phyloP scores from a whole-genome alignment of 2,113 vertebrate species.

The Epinephelus cyanopodus region DNA sequence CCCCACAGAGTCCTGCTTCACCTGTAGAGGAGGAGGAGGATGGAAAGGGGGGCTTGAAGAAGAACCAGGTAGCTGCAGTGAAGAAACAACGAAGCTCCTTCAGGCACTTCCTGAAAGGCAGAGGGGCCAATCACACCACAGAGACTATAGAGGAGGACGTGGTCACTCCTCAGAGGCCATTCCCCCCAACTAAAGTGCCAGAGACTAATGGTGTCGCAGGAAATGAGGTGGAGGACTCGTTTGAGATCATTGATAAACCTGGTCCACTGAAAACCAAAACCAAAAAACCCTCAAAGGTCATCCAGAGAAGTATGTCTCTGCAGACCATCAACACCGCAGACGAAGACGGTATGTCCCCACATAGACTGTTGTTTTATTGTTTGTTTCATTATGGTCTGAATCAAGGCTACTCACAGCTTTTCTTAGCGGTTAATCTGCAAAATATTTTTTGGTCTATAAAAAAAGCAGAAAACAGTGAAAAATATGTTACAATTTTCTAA shows the following conservation, averaged over 20 bases:
- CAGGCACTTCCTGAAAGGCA: constrained; percentile 78
- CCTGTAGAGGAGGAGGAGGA: constrained; percentile 53
- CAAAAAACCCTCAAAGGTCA: constrained; percentile 74
- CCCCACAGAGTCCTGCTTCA: constrained; percentile 14
- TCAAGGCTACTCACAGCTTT: background rate
- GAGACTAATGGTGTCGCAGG: constrained; percentile 26
- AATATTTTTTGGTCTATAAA: too few relatives aligned
- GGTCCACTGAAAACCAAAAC: constrained; percentile 58
- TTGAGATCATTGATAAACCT: constrained; percentile 75
- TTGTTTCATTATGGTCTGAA: background rate
- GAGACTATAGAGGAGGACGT: constrained; percentile 62
- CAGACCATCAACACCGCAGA: constrained; percentile 75
- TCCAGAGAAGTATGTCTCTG: constrained; percentile 80
- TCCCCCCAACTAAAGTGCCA: constrained; percentile 11
- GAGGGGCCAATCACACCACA: constrained; percentile 50
- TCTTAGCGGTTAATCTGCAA: too few relatives aligned
- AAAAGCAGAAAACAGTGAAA: too few relatives aligned
- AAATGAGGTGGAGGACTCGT: constrained; percentile 74
- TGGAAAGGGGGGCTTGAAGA: constrained; percentile 54
- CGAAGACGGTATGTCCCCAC: constrained; percentile 73
- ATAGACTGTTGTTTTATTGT: background rate
- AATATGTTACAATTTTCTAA: too few relatives aligned
- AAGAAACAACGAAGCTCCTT: constrained; percentile 82
- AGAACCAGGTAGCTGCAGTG: background rate
- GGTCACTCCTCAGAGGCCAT: constrained; percentile 54